These are phyloP conservation scores for Daktulosphaira vitifoliae DNA, from an alignment of 1,140 invertebrate genomes.

Conservation along the genomic window DNA sequence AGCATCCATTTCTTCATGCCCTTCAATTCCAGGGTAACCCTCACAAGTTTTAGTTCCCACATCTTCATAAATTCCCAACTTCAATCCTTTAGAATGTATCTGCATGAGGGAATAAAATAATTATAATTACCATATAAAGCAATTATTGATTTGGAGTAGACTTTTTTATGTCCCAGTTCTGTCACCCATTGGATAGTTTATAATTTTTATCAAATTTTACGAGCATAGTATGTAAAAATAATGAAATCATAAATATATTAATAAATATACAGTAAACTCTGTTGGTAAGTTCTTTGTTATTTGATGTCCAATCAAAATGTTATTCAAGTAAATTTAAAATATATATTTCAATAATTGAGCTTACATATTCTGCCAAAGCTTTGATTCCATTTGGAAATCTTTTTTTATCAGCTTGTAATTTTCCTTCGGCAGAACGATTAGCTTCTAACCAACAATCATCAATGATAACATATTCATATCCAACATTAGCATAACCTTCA, in stretches of 20 bases:
- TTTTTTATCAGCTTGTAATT: slow-evolving; percentile 48
- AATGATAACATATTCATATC: slow-evolving; percentile 53
- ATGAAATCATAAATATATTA: no score
- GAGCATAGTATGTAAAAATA: no score
- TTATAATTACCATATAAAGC: slow-evolving; percentile 51
- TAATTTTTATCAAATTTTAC: no score
- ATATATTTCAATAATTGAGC: slow-evolving; percentile 36
- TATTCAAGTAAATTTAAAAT: background rate
- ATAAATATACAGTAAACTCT: no score
- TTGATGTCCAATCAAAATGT: background rate
- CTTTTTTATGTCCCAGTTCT: no score
- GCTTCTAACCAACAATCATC: slow-evolving; percentile 55
- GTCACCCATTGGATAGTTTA: no score
- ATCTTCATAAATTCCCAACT: slow-evolving; percentile 98
- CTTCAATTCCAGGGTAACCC: slow-evolving; percentile 87
- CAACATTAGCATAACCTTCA: slow-evolving; percentile 51
- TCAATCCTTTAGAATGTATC: slow-evolving; percentile 87
- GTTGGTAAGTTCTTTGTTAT: slow-evolving; percentile 51
- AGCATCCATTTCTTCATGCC: slow-evolving; percentile 75
- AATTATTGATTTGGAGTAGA: no score
- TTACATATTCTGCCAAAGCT: slow-evolving; percentile 52
- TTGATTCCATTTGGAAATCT: slow-evolving; percentile 56
- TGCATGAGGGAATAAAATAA: no score
- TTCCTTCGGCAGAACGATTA: slow-evolving; percentile 45
- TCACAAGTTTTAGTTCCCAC: slow-evolving; percentile 90